These are phyloP conservation scores for Temnothorax unifasciatus DNA, from an alignment of 2,888 invertebrate species.

Conservation along the genomic window DNA sequence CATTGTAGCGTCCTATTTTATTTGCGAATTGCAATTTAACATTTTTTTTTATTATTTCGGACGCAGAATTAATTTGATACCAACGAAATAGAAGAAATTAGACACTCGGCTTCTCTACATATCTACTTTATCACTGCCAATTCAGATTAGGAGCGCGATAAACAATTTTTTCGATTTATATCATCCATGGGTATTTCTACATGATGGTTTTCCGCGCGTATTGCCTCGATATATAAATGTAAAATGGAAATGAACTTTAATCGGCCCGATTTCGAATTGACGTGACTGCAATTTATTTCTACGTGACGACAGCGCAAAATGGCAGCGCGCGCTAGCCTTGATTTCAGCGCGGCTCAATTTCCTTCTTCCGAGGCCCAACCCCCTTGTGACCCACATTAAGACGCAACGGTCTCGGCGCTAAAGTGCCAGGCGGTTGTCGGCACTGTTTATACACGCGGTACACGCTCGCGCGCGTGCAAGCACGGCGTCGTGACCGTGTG, in stretches of 20 bases:
- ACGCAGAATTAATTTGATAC: background rate
- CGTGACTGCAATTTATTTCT: conserved; percentile 26
- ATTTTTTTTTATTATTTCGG: background rate
- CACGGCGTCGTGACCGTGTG: conserved; percentile 59
- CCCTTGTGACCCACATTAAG: conserved; percentile 74
- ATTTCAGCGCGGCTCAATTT: conserved; percentile 42
- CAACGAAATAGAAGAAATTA: background rate
- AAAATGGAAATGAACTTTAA: conserved; percentile 4
- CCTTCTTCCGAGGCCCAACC: conserved; percentile 42
- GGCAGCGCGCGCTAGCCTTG: conserved; percentile 46
- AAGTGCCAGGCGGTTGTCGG: conserved; percentile 66
- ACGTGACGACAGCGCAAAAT: conserved; percentile 37
- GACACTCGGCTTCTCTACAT: background rate
- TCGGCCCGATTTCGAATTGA: background rate
- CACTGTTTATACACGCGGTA: conserved; percentile 70
- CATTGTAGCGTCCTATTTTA: background rate
- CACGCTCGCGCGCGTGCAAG: conserved; percentile 54
- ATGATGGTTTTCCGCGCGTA: background rate
- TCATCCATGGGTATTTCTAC: background rate
- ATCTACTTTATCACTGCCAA: background rate
- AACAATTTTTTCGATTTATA: background rate
- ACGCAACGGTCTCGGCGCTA: conserved; percentile 59
- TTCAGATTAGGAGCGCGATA: background rate
- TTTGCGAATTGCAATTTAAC: background rate
- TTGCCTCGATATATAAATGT: background rate